Base-by-base conservation (phyloP, 1,140 invertebrate genomes). In the Phthorimaea operculella region DNA sequence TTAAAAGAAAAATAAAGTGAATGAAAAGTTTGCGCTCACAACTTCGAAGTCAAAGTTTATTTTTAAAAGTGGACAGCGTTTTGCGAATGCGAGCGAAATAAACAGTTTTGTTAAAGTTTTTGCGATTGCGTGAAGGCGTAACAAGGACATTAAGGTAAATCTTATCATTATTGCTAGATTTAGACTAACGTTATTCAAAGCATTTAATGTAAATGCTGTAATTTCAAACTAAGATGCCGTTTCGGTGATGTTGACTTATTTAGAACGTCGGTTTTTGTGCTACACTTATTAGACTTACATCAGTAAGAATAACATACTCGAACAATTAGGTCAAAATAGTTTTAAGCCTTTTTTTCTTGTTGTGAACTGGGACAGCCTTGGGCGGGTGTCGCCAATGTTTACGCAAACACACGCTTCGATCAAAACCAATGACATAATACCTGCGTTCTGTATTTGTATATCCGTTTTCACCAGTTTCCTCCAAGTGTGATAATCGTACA, bases 311-410 rank as follows among this genome's bases (percentile, higher is more conserved):
- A 12, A 39, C 10, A 39, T 39, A 39, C 36, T n/a, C 10, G 10
- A 39, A 39, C 21, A 28, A 28, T 28, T 39, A 39, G 36, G 36
- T 39, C n/a, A 39, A 12, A 39, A 39, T 34, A 39, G 3, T 39
- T 39, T 3, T 9, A 39, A 39, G 36, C n/a, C 10, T 39, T 9
- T 39, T 2, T 39, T 12, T 39, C 8, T 14, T 14, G 44, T 57
- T 57, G 58, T 61, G 64, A 68, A 68, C 63, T 70, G 59, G 63
- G 59, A 71, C 63, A 71, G 52, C 68, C 68, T 71, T 71, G 68
- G 62, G 51, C 16, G 36, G 48, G 42, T 65, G 65, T 65, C 65
- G 68, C 65, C 61, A 70, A 70, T 71, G 64, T 70, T 68, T 68
- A 68, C 66, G 65, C 63, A 66, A 66, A 68, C 66, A 63, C 60